Percentiles rank a stretch among this genome's conserved stretches.
Conservation (phyloP, 2,113 vertebrate genomes). For the Daubentonia madagascariensis region DNA sequence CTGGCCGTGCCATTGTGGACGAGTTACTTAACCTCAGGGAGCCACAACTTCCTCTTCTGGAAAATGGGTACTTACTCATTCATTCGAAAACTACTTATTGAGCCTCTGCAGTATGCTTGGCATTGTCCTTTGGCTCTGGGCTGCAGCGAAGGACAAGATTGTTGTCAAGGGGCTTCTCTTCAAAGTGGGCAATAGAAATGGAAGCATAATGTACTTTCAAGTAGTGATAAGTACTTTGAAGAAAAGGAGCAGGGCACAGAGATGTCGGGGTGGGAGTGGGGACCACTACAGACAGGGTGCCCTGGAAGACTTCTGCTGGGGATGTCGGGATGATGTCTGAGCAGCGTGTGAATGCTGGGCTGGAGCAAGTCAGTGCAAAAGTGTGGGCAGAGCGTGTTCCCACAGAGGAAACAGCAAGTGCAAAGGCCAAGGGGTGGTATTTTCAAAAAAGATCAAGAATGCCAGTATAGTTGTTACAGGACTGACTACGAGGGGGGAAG, state of each 20-base stretch:
- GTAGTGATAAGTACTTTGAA: neutral
- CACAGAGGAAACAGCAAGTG: neutral
- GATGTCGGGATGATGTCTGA: neutral
- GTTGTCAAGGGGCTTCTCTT: rapidly evolving
- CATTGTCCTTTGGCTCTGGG: neutral
- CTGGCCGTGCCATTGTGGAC: too few species aligned
- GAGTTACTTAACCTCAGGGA: neutral
- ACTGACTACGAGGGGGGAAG: neutral
- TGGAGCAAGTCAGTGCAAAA: neutral
- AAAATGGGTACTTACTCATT: rapidly evolving
- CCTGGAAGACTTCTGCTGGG: neutral
- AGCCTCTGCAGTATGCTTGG: rapidly evolving
- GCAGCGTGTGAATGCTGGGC: neutral
- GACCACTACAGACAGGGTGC: too few species aligned
- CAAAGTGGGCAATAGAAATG: neutral
- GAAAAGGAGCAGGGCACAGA: neutral
- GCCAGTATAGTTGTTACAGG: rapidly evolving
- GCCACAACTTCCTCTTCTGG: neutral
- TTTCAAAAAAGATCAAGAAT: neutral
- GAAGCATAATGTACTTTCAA: neutral
- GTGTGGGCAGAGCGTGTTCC: neutral
- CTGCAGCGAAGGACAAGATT: rapidly evolving
- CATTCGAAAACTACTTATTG: neutral
- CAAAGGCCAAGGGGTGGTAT: neutral
- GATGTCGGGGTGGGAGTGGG: too few species aligned